Percentiles rank a stretch among this genome's conserved stretches.
Conservation (phyloP, 1,140 invertebrate genomes). For the Euborellia annulipes region DNA sequence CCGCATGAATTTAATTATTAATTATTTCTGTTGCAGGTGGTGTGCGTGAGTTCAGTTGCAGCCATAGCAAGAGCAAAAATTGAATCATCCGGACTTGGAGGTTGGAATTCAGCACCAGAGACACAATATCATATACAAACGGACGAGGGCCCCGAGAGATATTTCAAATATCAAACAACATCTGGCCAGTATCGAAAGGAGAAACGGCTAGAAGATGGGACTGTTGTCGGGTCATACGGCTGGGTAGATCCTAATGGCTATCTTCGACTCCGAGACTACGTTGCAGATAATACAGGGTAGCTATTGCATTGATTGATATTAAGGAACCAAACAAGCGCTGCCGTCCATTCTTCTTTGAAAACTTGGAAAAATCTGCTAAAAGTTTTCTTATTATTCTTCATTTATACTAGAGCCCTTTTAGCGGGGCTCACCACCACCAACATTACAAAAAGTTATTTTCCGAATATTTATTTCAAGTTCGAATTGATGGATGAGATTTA, state of each 20-base stretch:
- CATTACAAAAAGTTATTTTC: too few relatives aligned
- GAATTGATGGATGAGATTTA: too few relatives aligned
- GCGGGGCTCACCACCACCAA: too few relatives aligned
- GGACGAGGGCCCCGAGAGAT: slow-evolving; percentile 67
- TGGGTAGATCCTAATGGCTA: slow-evolving; percentile 73
- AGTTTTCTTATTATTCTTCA: too few relatives aligned
- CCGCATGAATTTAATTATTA: too few relatives aligned
- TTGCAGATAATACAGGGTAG: slow-evolving; percentile 55
- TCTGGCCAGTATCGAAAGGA: slow-evolving; percentile 80
- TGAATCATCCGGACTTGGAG: slow-evolving; percentile 28
- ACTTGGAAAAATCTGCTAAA: too few relatives aligned
- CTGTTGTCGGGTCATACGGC: slow-evolving; percentile 45
- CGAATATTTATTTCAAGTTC: too few relatives aligned
- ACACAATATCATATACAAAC: slow-evolving; percentile 79
- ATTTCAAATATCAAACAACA: slow-evolving; percentile 71
- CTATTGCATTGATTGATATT: neutral
- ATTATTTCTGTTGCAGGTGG: neutral
- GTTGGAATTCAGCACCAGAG: slow-evolving; percentile 38
- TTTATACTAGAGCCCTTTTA: too few relatives aligned
- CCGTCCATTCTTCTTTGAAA: neutral
- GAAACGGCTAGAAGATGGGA: slow-evolving; percentile 41
- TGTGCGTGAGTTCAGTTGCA: slow-evolving; percentile 20
- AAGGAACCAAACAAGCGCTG: neutral
- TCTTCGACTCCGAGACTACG: slow-evolving; percentile 67
- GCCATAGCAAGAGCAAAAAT: slow-evolving; percentile 23